These are phyloP conservation scores for Hirtodrosophila alboralis DNA, from an alignment of 2,888 invertebrate genomes.

Conservation along the genomic window DNA sequence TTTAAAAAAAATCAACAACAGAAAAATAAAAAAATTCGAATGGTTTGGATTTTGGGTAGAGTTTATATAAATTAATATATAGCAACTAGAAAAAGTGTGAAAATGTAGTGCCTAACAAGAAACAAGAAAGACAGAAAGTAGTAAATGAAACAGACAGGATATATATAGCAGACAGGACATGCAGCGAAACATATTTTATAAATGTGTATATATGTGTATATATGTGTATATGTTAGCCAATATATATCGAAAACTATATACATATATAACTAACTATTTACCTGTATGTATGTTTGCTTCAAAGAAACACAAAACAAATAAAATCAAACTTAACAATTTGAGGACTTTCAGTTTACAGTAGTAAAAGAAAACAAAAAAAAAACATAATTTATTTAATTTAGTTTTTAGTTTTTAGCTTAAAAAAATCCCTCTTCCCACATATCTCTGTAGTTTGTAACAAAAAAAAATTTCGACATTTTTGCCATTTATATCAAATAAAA, in stretches of 20 bases:
- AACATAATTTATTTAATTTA: too few species aligned
- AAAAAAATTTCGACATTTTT: slow-evolving; percentile 40
- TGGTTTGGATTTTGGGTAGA: slow-evolving; percentile 17
- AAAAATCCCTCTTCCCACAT: too few species aligned
- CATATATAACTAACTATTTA: too few species aligned
- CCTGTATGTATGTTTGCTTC: background rate
- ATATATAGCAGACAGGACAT: slow-evolving; percentile 8
- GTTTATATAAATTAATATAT: too few species aligned
- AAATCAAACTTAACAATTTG: too few species aligned
- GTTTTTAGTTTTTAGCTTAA: background rate
- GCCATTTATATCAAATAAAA: slow-evolving; percentile 46
- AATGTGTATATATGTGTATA: slow-evolving; percentile 77
- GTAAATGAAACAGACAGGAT: background rate
- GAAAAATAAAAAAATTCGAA: background rate
- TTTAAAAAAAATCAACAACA: too few species aligned
- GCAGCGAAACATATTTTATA: slow-evolving; percentile 68
- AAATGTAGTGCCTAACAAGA: too few species aligned
- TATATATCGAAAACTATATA: background rate
- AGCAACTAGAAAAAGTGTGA: too few species aligned
- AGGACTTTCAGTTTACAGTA: too few species aligned
- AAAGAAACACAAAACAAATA: too few species aligned
- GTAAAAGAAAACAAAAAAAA: too few species aligned
- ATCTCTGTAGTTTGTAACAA: too few species aligned
- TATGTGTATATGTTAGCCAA: slow-evolving; percentile 48
- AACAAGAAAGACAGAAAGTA: slow-evolving; percentile 6